Base-by-base conservation (phyloP, 2,113 vertebrate species). In the Conger conger region DNA sequence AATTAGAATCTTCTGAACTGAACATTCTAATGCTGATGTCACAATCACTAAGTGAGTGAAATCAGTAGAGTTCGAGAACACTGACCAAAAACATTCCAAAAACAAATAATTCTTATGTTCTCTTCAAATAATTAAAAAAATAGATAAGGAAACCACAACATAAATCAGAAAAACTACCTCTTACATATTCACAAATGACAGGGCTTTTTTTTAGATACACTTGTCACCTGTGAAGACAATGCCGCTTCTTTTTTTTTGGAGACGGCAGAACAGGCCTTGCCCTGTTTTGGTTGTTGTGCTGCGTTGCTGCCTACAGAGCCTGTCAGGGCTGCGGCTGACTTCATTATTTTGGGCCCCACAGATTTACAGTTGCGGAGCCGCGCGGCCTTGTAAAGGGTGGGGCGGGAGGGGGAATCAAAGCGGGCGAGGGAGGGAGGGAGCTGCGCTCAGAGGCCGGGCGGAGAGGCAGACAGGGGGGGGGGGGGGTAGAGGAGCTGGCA, bases 401-500 rank as follows among this genome's bases (percentile, higher is more conserved):
- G 18, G 4, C 11, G 23, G 84, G 86, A 84, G 0, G 57, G 87
- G 80, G 40, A 81, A 73, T 57, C 2, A 16, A 16, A 80, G 85
- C 87, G 76, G 87, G 77, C 84, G 57, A 83, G 50, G 54, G 79
- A 36, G 80, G 78, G 82, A 42, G 82, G 79, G 53, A 80, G n/a
- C n/a, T 83, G 81, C 86, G 86, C 89, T 84, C 89, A 84, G 89
- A 60, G 57, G 27, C 20, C 18, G 23, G 57, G 23, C 36, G 36
- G 87, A 86, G 87, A 78, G 81, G 79, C 83, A 88, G 86, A 87
- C 79, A 85, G 57, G 68, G 9, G 27, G 38, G 16, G 42, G 33
- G 42, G 84, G 86, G 87, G 90, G 89, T 90, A 83, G 81, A 91
- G 9, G 8, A 13, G 45, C 45, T 91, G 90, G 88, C 79, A 83